Conservation (phyloP, 2,797 vertebrate genomes). For the Calcarius lapponicus region DNA sequence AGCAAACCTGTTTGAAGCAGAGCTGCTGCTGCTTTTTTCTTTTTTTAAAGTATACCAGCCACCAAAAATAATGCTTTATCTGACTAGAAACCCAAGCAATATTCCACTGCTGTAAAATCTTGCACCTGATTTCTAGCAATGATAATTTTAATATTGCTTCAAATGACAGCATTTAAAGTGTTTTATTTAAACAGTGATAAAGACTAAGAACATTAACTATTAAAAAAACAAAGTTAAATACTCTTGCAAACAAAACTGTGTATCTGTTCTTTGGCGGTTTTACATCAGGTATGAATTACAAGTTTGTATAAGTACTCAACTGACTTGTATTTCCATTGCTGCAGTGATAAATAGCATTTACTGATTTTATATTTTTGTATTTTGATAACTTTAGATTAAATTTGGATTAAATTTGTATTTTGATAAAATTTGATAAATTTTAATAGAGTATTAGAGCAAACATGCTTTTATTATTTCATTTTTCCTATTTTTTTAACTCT, state of each 20-base stretch:
- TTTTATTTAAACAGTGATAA: conserved; percentile 41
- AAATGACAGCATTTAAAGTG: conserved; percentile 51
- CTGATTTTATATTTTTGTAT: background rate
- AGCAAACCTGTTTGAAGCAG: conserved; percentile 86
- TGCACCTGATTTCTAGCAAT: conserved; percentile 79
- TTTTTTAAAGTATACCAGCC: conserved; percentile 80
- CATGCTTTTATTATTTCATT: background rate
- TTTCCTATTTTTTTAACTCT: background rate
- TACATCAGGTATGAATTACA: background rate
- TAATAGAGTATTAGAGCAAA: background rate
- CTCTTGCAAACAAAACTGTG: background rate
- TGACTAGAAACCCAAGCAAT: conserved; percentile 77
- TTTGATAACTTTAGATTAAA: background rate
- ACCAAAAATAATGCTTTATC: conserved; percentile 84
- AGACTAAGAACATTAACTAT: conserved; percentile 25
- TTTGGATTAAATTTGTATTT: background rate
- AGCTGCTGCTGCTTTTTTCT: conserved; percentile 68
- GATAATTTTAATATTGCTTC: conserved; percentile 50
- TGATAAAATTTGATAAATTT: conserved; percentile 21
- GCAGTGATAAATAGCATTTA: background rate
- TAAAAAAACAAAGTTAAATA: background rate
- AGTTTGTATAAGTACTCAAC: background rate
- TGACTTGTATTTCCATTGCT: background rate
- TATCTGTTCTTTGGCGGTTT: background rate
- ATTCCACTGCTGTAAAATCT: conserved; percentile 81